Conservation (phyloP, 1,140 invertebrate species). For the Drosophila kikkawai region DNA sequence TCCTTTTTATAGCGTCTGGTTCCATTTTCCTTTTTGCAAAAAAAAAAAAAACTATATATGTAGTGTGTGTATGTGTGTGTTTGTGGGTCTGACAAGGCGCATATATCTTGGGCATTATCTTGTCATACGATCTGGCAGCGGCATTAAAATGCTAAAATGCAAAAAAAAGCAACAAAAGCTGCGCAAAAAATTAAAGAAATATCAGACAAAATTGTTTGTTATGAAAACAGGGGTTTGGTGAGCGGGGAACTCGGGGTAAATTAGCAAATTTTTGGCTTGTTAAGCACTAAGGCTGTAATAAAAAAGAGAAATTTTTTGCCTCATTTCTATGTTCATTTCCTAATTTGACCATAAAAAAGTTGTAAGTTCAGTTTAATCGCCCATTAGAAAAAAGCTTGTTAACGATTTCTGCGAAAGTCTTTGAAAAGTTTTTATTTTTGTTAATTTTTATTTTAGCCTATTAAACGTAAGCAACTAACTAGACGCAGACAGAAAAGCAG, state of each 20-base stretch:
- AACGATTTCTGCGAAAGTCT: conserved; percentile 12
- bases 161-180: conserved; percentile 7
- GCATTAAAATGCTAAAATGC: conserved; percentile 39
- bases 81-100: conserved; percentile 64
- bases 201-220: conserved; percentile 4
- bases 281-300: conserved; percentile 1
- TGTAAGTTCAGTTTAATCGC: conserved; percentile 23
- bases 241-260: background rate
- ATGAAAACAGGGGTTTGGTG: background rate
- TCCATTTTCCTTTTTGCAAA: conserved; percentile 36
- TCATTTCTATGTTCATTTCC: conserved; percentile 4
- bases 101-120: conserved; percentile 76
- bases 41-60: background rate
- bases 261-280: conserved; percentile 12
- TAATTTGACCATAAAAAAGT: conserved; percentile 32
- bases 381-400: conserved; percentile 17
- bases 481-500: background rate
- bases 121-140: conserved; percentile 72
- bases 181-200: background rate
- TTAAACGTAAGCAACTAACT: conserved; percentile 2
- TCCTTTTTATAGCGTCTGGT: conserved; percentile 7
- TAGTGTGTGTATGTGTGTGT: conserved; percentile 7
- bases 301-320: conserved; percentile 36
- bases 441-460: background rate
- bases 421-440: background rate